A percentile compares a stretch with the other conserved stretches of the same genome.
These are phyloP conservation scores for Amphiura filiformis DNA, from an alignment of 35 echinoderm and acorn worm species.

Conservation along the genomic window DNA sequence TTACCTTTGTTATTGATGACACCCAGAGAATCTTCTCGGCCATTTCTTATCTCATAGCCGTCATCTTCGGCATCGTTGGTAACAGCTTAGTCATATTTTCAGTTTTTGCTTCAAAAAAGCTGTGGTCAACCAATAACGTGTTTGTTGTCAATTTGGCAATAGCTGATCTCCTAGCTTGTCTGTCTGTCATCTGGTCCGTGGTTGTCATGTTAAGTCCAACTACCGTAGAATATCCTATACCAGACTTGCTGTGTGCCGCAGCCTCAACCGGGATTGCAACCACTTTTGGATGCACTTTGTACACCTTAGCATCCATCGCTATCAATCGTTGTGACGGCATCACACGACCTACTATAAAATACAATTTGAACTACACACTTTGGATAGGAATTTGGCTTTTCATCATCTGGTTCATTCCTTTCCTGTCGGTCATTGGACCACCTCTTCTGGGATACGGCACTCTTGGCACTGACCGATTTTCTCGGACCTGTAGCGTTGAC, in stretches of 20 bases:
- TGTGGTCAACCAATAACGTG: slow-evolving; percentile 37
- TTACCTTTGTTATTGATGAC: too few relatives aligned
- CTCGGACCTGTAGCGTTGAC: not conserved
- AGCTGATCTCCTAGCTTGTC: slow-evolving; percentile 20
- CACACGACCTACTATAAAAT: not conserved
- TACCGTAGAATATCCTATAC: not conserved
- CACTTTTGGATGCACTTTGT: not conserved
- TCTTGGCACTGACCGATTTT: not conserved
- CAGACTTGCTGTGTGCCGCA: not conserved
- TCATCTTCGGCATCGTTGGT: slow-evolving; percentile 14
- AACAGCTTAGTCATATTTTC: slow-evolving; percentile 43
- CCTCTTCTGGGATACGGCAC: not conserved
- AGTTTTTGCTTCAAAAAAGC: slow-evolving; percentile 29
- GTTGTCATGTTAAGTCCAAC: not conserved
- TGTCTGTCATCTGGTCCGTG: not conserved
- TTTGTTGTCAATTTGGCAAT: slow-evolving; percentile 50
- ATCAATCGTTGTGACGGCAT: slow-evolving; percentile 17
- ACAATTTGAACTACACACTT: slow-evolving; percentile 4
- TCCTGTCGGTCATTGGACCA: not conserved
- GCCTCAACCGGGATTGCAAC: not conserved
- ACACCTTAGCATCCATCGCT: slow-evolving; percentile 12
- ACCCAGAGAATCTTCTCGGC: not conserved
- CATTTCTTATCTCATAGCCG: not conserved
- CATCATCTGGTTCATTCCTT: slow-evolving; percentile 1
- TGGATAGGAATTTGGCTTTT: not conserved